phyloP scores from a whole-genome alignment of 2,888 invertebrate species.

The Dryadula phaetusa region DNA sequence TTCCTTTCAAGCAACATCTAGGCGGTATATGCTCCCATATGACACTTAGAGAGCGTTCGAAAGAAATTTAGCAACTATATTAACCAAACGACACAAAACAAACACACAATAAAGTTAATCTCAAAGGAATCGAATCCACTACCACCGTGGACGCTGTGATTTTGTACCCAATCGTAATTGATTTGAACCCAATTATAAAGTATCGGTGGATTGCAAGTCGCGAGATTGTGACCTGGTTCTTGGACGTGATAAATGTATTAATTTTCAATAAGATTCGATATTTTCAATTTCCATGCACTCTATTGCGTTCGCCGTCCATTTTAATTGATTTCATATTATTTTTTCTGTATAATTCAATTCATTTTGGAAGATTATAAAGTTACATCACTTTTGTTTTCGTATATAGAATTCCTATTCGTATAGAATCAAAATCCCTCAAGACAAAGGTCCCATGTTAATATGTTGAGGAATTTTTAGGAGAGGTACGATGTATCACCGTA shows the following conservation, averaged over 20 bases:
- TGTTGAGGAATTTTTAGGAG: too few species aligned
- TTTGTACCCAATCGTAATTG: background rate
- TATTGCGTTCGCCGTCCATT: background rate
- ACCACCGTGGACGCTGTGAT: too few species aligned
- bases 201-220: conserved; percentile 26
- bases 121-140: background rate
- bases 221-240: conserved; percentile 32
- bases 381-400: background rate
- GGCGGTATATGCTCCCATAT: too few species aligned
- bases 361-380: background rate
- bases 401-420: too few species aligned
- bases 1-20: too few species aligned
- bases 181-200: conserved; percentile 27
- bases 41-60: too few species aligned
- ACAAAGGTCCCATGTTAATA: too few species aligned
- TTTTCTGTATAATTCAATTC: conserved; percentile 4
- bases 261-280: conserved; percentile 19
- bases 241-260: conserved; percentile 29
- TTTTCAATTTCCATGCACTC: conserved; percentile 11
- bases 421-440: too few species aligned
- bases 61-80: too few species aligned
- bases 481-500: too few species aligned
- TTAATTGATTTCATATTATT: conserved; percentile 6
- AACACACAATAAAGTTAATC: background rate
- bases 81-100: too few species aligned